A percentile compares a stretch with the other conserved stretches of the same genome.
Evolutionary conservation across 2,797 vertebrate genomes (phyloP).

Genomic region (Thamnophis elegans): DNA sequence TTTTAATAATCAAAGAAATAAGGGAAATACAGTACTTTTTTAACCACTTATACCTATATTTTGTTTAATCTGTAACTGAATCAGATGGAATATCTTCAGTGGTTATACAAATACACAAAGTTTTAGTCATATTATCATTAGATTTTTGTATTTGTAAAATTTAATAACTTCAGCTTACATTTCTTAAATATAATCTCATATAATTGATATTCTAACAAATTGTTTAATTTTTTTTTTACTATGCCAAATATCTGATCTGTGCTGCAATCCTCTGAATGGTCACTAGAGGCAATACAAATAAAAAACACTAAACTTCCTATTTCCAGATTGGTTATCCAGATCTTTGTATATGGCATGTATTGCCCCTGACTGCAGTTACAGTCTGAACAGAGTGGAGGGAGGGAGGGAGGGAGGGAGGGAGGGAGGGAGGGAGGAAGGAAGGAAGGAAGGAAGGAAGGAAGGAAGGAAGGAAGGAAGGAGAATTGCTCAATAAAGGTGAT

Average conservation of each 20-base stretch:
- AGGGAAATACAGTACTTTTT: background rate
- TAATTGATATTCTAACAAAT: background rate
- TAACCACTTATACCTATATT: conserved; percentile 20
- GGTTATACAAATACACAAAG: background rate
- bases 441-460: background rate
- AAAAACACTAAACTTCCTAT: background rate
- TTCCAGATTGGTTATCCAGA: background rate
- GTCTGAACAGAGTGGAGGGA: background rate
- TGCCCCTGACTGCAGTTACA: conserved; percentile 4
- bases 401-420: background rate
- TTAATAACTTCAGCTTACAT: background rate
- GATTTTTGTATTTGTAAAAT: background rate
- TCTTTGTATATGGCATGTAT: background rate
- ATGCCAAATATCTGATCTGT: background rate
- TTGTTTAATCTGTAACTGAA: background rate
- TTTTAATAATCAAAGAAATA: background rate
- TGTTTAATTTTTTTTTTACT: background rate
- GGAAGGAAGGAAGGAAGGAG: conserved; percentile 20
- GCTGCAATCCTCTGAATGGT: background rate
- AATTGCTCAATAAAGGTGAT: conserved; percentile 56
- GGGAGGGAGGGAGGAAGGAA: background rate
- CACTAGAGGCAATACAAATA: background rate
- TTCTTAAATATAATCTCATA: background rate
- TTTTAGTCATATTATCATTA: background rate
- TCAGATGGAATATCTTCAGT: background rate